Evolutionary conservation across 2,888 invertebrate species (phyloP), one percentile per base, ranked within the genome.

Genomic region (Nephrocerus scutellatus): DNA sequence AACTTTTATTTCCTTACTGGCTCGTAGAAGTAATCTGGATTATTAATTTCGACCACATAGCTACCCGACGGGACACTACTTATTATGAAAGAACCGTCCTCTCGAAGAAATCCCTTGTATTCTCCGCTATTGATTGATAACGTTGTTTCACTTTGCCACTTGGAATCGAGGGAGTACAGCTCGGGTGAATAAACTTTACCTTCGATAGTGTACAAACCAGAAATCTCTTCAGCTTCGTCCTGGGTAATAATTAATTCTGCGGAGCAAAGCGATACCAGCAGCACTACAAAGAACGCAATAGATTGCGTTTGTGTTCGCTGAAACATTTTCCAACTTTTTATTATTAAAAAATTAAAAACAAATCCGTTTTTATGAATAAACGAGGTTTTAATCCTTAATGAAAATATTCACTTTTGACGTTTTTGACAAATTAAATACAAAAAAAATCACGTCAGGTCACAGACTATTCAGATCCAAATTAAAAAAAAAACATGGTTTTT

Each of bases 1-100:
- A 8, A n/a, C 7, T 10, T 32, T 19, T n/a, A 18, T 32, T 0
- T 6, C 48, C 55, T 53, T 6, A 89, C 82, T 14, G 93, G 87
- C 64, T 98, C 97, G 64, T 93, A 98, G 48, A 84, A 77, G 59
- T 82, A 91, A 60, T 92, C 85, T 0, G 95, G 87, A 69, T 95
- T 83, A 24, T 88, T 72, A 7, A 93, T 80, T 72, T 98, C 97
- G 1, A 98, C 76, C 5, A 97, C 80, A 64, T 95, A 96, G 0
- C 96, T 96, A 6, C 95, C 95, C 1, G 86, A 81, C 1, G 89
- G 85, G 2, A 96, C 75, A 57, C 90, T 89, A 57, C 85, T 83
- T 26, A 97, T 79, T 3, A 80, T 72, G 65, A 98, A 98, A 6
- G 84, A 77, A 10, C 96, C 96, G 70, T 97, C 96, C 53, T 85